phyloP scores from a whole-genome alignment of 2,113 vertebrate genomes.

The Ictidomys tridecemlineatus region DNA sequence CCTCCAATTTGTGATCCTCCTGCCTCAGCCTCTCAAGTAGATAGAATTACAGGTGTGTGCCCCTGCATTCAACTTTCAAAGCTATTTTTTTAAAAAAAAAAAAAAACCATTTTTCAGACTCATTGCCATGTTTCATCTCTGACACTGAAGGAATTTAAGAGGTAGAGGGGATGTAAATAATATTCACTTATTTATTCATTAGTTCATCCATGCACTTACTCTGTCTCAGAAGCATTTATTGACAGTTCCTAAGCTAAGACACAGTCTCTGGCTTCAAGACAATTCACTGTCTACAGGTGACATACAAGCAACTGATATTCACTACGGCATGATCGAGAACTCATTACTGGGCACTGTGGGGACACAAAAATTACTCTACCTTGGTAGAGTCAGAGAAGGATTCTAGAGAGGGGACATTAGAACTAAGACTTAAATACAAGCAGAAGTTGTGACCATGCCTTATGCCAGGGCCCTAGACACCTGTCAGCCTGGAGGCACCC shows the following conservation, averaged over 20 bases:
- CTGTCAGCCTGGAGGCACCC: background rate
- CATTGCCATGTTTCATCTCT: background rate
- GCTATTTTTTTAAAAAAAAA: background rate
- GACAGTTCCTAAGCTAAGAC: background rate
- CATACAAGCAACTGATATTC: background rate
- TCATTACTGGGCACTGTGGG: background rate
- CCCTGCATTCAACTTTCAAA: too few species aligned
- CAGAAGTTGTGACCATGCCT: background rate
- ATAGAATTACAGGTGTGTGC: background rate
- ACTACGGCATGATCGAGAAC: background rate
- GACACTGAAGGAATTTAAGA: background rate
- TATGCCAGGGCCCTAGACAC: background rate
- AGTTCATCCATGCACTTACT: background rate
- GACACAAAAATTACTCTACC: background rate
- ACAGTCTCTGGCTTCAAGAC: background rate
- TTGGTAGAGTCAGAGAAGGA: background rate
- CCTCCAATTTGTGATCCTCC: too few species aligned
- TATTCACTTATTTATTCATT: background rate
- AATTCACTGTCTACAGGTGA: background rate
- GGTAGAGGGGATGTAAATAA: background rate
- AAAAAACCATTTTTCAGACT: background rate
- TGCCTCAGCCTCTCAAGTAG: too few species aligned
- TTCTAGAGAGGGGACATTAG: background rate
- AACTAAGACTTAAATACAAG: background rate
- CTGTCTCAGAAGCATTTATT: background rate